phyloP scores from a whole-genome alignment of 2,888 invertebrate genomes.

The Copidosoma aretas region DNA sequence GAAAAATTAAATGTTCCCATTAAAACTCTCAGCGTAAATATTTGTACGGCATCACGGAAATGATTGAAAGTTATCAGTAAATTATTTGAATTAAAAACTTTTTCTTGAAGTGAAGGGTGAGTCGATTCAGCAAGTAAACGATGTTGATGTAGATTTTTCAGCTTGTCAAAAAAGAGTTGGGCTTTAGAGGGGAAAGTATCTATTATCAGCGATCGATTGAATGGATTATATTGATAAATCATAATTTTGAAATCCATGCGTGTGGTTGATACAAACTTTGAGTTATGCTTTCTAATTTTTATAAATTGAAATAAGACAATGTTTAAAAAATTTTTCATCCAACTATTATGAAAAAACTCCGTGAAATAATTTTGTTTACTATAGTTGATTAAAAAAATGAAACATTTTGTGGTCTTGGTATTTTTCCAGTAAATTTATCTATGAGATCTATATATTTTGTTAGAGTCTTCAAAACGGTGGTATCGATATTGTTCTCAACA shows the following conservation, averaged over 20 bases:
- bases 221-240: not conserved
- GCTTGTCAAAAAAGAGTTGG: not conserved
- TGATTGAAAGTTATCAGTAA: too few species aligned
- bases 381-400: not conserved
- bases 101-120: too few species aligned
- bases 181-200: not conserved
- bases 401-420: not conserved
- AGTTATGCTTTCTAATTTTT: not conserved
- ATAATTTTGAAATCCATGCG: not conserved
- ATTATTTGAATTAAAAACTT: too few species aligned
- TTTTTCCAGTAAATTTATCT: not conserved
- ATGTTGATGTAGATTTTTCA: not conserved
- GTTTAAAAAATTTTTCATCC: not conserved
- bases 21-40: too few species aligned
- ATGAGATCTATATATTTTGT: not conserved
- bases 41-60: too few species aligned
- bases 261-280: not conserved
- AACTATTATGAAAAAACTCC: not conserved
- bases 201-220: not conserved
- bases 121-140: too few species aligned
- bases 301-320: not conserved
- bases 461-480: not conserved
- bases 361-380: not conserved
- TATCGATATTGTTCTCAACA: not conserved
- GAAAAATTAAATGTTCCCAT: too few species aligned